Evolutionary conservation across 2,888 invertebrate species (phyloP), one percentile per base, ranked within the genome.

Genomic region (Drosophila neoperkinsi): DNA sequence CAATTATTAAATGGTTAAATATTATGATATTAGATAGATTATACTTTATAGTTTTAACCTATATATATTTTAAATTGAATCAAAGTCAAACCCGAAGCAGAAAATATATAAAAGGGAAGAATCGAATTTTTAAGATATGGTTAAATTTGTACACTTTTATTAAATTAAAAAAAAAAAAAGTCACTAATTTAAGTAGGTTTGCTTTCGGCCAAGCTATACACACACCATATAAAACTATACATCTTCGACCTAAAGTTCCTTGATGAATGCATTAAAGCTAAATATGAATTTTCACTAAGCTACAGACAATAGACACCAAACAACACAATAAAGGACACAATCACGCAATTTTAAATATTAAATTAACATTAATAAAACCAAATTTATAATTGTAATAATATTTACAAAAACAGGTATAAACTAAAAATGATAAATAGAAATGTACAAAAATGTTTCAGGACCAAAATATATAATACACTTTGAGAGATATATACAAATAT

Each of bases 261-360:
- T 5, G 21, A 11, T 21, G 21, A 11, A 43, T 43, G 43, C 21
- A 6, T 21, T 43, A 21, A 46, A 46, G 46, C 25, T 4, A 21
- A 34, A 34, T 10, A 6, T 18, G 16, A 5, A 0, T 6, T 11
- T 49, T 33, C 18, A 33, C 18, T 18, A 10, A 38, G 6, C 21
- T 50, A 55, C n/a, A 5, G 13, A 28, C 0, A 6, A 67, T 30
- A 30, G 25, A 53, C 53, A 59, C 13, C 33, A 53, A 28, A 53
- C 28, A 69, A 30, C 55, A 73, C 43, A 49, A 34, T 43, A 21
- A 64, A 30, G 25, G 7, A 49, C 57, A 75, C 81, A 78, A 56
- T 67, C 77, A 78, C 77, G 60, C 77, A 78, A 80, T 71, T 78
- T 41, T 53, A 4, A 64, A 71, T 21, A 64, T 21, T 49, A 53